Conservation (phyloP, 2,797 vertebrate genomes). For the Tamandua tetradactyla region DNA sequence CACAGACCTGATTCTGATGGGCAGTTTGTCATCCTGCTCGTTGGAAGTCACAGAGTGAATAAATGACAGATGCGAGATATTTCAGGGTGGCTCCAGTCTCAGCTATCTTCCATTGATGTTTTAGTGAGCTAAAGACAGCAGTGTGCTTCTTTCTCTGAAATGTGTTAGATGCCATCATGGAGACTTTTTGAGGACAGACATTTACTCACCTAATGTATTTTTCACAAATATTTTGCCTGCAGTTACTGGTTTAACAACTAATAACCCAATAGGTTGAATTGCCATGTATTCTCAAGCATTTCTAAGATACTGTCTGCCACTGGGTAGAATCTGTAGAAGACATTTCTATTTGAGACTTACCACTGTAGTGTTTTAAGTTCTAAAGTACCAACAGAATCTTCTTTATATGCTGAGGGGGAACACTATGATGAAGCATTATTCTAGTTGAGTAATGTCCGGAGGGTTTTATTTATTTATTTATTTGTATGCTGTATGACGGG, state of each 20-base stretch:
- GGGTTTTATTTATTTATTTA: neutral
- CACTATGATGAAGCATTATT: neutral
- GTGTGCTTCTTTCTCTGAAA: neutral
- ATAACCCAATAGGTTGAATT: neutral
- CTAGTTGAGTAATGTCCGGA: slow-evolving; percentile 27
- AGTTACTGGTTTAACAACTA: slow-evolving; percentile 9
- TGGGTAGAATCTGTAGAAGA: neutral
- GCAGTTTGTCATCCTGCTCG: neutral
- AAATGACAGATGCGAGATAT: neutral
- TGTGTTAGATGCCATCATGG: neutral
- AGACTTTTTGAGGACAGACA: neutral
- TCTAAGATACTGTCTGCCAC: neutral
- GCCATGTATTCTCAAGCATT: neutral
- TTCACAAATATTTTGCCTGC: slow-evolving; percentile 30
- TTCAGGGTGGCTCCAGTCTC: neutral
- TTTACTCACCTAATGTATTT: neutral
- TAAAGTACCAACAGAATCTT: neutral
- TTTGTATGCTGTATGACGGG: too few relatives aligned
- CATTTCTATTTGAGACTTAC: slow-evolving; percentile 29
- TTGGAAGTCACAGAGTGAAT: slow-evolving; percentile 3
- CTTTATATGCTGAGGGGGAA: slow-evolving; percentile 6
- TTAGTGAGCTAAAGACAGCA: neutral
- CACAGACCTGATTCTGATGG: neutral
- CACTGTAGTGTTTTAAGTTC: slow-evolving; percentile 30
- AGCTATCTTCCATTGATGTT: neutral